Base-by-base conservation (phyloP, 2,113 vertebrate species). In the Agapornis roseicollis region DNA sequence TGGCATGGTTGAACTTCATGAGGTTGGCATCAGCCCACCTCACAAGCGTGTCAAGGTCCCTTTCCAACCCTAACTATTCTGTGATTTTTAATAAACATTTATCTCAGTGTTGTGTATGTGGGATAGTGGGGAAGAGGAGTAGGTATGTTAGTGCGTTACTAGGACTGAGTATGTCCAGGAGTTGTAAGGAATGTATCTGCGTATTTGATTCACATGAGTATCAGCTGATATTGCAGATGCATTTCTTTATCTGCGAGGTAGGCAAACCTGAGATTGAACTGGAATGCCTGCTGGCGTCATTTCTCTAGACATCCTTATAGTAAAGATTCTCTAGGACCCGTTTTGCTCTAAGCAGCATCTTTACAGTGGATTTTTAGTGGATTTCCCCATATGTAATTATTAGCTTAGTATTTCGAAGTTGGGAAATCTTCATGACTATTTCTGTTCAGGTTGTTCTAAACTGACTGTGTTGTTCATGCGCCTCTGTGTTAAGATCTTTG, bases 241-340 rank as follows among this genome's bases (percentile, higher is more conserved):
- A 17, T 85, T 83, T 83, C 23, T 82, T 68, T 28, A 29, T 13
- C 66, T 80, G 49, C 0, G 3, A 58, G 47, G 33, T 2, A 39
- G 56, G 23, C 37, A 77, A 49, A 33, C 56, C 41, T 15, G 35
- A 81, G 46, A 19, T 17, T 29, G 66, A 85, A 33, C 18, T 68
- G 70, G 23, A 71, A 9, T 35, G 56, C 0, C 0, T 56, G 33
- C 37, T 3, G 6, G 22, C 4, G 1, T 61, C 60, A 20, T 28
- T 90, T 82, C 39, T 46, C 5, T 52, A 33, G 35, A 14, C 19
- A n/a, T 27, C 16, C 42, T 53, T 28, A 6, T 5, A 20, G 42
- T 41, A 46, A 68, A 58, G 79, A 25, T 76, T 66, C 78, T 41
- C 0, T 53, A 49, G 44, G 39, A 46, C 33, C 23, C 7, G 1